Evolutionary conservation across 1,140 invertebrate genomes (phyloP).

Genomic region (Bicyclus anynana): DNA sequence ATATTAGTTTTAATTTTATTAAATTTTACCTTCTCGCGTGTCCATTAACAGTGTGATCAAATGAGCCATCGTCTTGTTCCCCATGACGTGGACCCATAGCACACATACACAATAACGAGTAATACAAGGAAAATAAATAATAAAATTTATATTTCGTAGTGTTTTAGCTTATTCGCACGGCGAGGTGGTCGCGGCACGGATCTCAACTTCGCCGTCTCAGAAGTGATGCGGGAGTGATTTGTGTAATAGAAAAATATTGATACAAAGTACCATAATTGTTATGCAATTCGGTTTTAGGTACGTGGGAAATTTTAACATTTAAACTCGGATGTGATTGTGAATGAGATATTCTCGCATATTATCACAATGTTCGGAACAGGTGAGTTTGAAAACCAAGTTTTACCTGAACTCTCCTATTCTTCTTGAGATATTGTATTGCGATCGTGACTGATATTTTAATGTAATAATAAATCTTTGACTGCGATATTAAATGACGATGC

Average conservation of each 20-base stretch:
- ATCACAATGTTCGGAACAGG: not conserved
- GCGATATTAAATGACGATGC: no score
- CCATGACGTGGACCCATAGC: conserved; percentile 16
- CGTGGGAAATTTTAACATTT: not conserved
- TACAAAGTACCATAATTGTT: not conserved
- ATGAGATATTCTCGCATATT: not conserved
- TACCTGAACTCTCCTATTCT: no score
- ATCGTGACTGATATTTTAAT: no score
- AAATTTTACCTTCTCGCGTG: not conserved
- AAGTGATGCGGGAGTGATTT: not conserved
- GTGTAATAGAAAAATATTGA: no score
- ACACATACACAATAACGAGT: not conserved
- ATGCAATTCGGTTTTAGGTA: not conserved
- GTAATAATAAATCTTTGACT: no score
- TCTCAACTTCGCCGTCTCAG: no score
- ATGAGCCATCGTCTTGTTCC: conserved; percentile 1
- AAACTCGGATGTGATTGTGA: not conserved
- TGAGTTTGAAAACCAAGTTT: not conserved
- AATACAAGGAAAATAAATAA: conserved; percentile 19
- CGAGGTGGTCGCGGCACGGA: not conserved
- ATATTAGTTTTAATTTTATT: not conserved
- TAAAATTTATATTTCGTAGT: not conserved
- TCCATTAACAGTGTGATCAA: not conserved
- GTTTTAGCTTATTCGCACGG: not conserved
- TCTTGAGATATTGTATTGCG: no score